These are phyloP conservation scores for Gandaritis pyraliata DNA, from an alignment of 2,888 invertebrate species.

Conservation along the genomic window DNA sequence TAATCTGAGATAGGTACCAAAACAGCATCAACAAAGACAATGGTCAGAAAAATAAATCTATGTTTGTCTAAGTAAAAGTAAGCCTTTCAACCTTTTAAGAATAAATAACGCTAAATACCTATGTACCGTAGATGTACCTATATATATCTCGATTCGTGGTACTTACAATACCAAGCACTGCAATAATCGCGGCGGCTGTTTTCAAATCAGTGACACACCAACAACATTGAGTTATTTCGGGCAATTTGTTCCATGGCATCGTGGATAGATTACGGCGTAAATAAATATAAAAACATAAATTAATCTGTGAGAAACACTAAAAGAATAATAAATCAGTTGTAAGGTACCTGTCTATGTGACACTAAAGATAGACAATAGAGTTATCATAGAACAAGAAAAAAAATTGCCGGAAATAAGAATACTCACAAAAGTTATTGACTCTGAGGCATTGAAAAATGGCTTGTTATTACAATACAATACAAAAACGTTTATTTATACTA, in stretches of 20 bases:
- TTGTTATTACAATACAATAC: too few species aligned
- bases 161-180: constrained; percentile 65
- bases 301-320: not conserved
- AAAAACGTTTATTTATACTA: too few species aligned
- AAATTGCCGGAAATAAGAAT: not conserved
- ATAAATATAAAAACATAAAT: constrained; percentile 18
- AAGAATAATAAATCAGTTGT: not conserved
- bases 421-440: too few species aligned
- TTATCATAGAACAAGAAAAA: not conserved
- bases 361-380: not conserved
- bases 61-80: too few species aligned
- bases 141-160: not conserved
- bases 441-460: too few species aligned
- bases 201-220: constrained; percentile 61
- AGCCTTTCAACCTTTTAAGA: too few species aligned
- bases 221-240: constrained; percentile 51
- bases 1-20: too few species aligned
- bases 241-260: constrained; percentile 45
- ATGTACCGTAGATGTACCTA: too few species aligned
- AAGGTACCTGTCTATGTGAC: not conserved
- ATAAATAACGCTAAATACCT: too few species aligned
- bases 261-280: constrained; percentile 3
- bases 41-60: too few species aligned
- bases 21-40: too few species aligned
- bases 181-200: constrained; percentile 63